Base-by-base conservation (phyloP, 2,797 vertebrate genomes). In the Apogon hyalosoma region DNA sequence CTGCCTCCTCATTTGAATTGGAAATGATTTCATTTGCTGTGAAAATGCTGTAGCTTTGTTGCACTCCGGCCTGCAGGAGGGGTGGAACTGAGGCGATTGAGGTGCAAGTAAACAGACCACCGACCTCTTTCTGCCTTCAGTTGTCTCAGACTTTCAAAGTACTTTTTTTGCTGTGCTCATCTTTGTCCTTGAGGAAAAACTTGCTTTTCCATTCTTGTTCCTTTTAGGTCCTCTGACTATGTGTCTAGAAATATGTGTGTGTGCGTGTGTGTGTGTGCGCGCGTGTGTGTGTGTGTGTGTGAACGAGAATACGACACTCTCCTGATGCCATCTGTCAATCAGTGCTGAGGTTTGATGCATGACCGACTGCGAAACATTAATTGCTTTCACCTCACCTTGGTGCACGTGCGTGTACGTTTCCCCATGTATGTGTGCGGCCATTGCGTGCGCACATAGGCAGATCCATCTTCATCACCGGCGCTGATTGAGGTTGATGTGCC, bases 401-500 rank as follows among this genome's bases (percentile, higher is more conserved):
- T 51, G 56, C 70, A 13, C 50, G 33, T 38, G 31, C 40, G 3
- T n/a, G 10, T 39, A 48, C 45, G 11, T 77, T 50, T 73, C 41
- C 71, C 8, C 58, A 42, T 50, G 33, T 39, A 11, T 48, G 53
- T 7, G 43, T 47, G 3, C 1, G 14, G 53, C 15, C 1, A 5
- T 24, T 28, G 21, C 24, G 8, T 11, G 45, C 62, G 36, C 47
- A 11, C 55, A 2, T 68, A 10, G 36, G 53, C 67, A 62, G 71
- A 83, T 91, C 82, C 67, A 83, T 90, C 90, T 90, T 82, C 83
- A 90, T 92, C 87, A 87, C 73, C 73, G 28, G 0, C 55, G 5
- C 84, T 91, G 90, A 92, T 92, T 90, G 86, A 91, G 84, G 87
- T 84, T 87, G 86, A 91, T 83, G 77, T 53, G 79, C 82, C 87